Conservation (phyloP, 2,797 vertebrate species). For the Uromys caudimaculatus region DNA sequence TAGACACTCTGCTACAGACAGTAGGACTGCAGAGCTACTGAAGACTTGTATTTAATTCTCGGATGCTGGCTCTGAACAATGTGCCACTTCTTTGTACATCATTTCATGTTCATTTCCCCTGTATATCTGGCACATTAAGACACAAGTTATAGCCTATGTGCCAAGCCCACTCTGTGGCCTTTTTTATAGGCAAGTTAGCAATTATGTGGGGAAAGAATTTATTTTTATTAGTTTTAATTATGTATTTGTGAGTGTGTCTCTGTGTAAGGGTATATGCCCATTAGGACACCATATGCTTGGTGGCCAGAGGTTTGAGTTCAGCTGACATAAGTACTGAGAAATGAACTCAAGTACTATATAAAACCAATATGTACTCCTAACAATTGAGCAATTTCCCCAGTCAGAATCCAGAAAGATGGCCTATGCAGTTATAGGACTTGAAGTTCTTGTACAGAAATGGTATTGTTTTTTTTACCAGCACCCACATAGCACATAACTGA, state of each 20-base stretch:
- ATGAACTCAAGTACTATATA: neutral
- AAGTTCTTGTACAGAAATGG: neutral
- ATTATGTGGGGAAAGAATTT: neutral
- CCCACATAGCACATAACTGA: neutral
- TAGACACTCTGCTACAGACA: neutral
- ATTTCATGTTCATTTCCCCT: neutral
- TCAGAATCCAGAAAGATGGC: neutral
- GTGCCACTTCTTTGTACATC: neutral
- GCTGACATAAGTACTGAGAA: neutral
- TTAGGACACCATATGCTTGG: no score
- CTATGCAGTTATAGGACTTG: neutral
- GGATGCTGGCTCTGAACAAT: neutral
- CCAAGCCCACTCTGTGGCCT: neutral
- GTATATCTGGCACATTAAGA: neutral
- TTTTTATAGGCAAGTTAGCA: neutral
- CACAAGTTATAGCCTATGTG: neutral
- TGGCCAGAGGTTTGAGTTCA: neutral
- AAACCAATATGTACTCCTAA: neutral
- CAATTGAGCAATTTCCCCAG: no score
- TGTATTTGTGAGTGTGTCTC: neutral
- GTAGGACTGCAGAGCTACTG: neutral
- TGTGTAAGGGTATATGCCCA: no score
- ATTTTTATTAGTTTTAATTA: neutral
- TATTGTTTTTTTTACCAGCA: no score
- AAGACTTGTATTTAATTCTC: neutral